Conservation (phyloP, 2,113 vertebrate species). For the Scytalopus superciliaris region DNA sequence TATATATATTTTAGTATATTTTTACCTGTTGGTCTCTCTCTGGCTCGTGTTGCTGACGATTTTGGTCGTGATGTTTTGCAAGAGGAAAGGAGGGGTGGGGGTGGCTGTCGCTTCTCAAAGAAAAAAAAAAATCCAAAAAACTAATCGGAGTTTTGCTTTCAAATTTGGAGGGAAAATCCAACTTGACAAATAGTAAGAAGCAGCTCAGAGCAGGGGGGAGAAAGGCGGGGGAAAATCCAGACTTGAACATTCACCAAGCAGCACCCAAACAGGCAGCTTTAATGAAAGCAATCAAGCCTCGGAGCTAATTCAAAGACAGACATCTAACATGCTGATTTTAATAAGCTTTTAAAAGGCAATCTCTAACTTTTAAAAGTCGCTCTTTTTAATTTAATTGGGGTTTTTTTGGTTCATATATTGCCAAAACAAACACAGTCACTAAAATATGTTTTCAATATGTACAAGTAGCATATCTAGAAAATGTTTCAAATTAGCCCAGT, state of each 20-base stretch:
- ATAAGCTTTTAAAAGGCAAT: slow-evolving; percentile 79
- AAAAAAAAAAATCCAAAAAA: neutral
- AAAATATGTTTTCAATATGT: slow-evolving; percentile 71
- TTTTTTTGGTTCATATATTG: slow-evolving; percentile 55
- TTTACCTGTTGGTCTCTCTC: slow-evolving; percentile 71
- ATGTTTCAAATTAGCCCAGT: slow-evolving; percentile 47
- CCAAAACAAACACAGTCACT: slow-evolving; percentile 67
- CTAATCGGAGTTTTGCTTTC: neutral
- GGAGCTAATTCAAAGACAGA: slow-evolving; percentile 72
- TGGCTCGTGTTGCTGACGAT: neutral
- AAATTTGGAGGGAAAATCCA: slow-evolving; percentile 60
- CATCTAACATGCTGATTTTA: slow-evolving; percentile 77
- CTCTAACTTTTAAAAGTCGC: slow-evolving; percentile 76
- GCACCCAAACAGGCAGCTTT: slow-evolving; percentile 71
- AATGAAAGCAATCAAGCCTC: slow-evolving; percentile 76
- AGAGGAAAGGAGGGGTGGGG: neutral
- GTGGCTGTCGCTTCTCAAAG: neutral
- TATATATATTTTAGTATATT: neutral
- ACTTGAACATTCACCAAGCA: slow-evolving; percentile 52
- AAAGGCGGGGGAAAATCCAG: neutral
- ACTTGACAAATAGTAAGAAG: slow-evolving; percentile 59
- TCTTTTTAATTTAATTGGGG: slow-evolving; percentile 68
- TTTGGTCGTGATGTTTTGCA: neutral
- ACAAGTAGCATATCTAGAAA: slow-evolving; percentile 45
- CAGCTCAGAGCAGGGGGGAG: neutral